Conservation (phyloP, 2,888 invertebrate genomes). For the Phragmatobia fuliginosa region DNA sequence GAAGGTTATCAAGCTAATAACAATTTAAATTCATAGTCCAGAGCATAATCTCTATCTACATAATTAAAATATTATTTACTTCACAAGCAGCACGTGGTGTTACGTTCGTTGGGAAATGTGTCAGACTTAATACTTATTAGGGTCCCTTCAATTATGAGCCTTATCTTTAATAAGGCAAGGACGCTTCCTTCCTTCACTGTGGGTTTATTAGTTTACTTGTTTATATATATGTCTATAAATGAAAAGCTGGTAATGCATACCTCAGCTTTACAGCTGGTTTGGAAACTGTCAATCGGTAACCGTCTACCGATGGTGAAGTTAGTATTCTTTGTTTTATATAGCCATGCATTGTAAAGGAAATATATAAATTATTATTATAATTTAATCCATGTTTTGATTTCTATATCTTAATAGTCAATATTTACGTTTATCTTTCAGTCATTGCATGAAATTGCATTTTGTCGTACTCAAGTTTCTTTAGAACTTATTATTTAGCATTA, state of each 20-base stretch:
- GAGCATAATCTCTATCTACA: constrained; percentile 34
- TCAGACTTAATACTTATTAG: constrained; percentile 70
- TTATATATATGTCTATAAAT: too few relatives aligned
- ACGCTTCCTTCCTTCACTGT: constrained; percentile 26
- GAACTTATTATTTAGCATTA: background rate
- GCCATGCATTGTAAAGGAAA: too few relatives aligned
- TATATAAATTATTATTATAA: too few relatives aligned
- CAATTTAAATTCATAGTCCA: constrained; percentile 22
- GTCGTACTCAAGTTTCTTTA: background rate
- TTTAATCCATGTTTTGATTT: too few relatives aligned
- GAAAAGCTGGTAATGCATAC: too few relatives aligned
- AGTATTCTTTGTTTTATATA: too few relatives aligned
- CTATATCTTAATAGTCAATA: too few relatives aligned
- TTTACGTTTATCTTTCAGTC: too few relatives aligned
- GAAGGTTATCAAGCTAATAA: constrained; percentile 22
- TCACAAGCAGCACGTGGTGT: constrained; percentile 43
- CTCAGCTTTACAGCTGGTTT: too few relatives aligned
- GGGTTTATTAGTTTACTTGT: constrained; percentile 9
- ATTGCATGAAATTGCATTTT: background rate
- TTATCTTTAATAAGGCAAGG: constrained; percentile 64
- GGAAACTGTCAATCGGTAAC: too few relatives aligned
- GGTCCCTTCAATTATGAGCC: constrained; percentile 63
- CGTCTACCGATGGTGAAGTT: too few relatives aligned
- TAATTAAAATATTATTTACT: constrained; percentile 63
- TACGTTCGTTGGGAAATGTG: constrained; percentile 51